A percentile compares a stretch with the other conserved stretches of the same genome.
phyloP scores from a whole-genome alignment of 2,113 vertebrate genomes.

The Anolis carolinensis region DNA sequence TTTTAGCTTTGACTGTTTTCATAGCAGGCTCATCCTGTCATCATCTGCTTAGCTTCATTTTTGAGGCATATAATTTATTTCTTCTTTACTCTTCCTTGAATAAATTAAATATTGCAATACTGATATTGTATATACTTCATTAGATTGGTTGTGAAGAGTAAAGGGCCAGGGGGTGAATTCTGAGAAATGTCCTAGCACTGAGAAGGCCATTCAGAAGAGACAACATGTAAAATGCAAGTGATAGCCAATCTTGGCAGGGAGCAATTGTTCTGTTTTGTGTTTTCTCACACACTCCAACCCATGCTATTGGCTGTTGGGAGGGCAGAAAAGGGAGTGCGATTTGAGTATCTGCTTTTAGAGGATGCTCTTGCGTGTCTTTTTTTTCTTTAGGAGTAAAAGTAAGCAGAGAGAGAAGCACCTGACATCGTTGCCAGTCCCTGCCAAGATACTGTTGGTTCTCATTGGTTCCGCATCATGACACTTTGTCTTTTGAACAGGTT shows the following conservation, averaged over 20 bases:
- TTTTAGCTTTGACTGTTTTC: neutral
- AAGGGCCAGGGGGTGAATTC: neutral
- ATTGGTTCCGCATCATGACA: neutral
- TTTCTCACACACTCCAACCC: neutral
- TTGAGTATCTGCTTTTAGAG: neutral
- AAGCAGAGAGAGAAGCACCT: neutral
- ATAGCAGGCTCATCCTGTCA: neutral
- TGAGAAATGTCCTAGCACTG: neutral
- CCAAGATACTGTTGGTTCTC: neutral
- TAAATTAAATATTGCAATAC: neutral
- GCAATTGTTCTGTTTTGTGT: neutral
- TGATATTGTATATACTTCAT: neutral
- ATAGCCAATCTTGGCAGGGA: neutral
- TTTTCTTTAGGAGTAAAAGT: neutral
- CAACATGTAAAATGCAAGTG: neutral
- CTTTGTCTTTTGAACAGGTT: neutral
- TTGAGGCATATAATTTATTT: neutral
- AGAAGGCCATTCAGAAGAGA: neutral
- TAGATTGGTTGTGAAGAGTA: neutral
- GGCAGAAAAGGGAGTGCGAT: neutral
- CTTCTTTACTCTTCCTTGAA: neutral
- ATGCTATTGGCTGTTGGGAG: neutral
- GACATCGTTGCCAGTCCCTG: neutral
- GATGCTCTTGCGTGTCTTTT: neutral
- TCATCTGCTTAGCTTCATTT: neutral